Evolutionary conservation across 2,113 vertebrate genomes (phyloP), one percentile per base, ranked within the genome.

Genomic region (Psittacara wagleri): DNA sequence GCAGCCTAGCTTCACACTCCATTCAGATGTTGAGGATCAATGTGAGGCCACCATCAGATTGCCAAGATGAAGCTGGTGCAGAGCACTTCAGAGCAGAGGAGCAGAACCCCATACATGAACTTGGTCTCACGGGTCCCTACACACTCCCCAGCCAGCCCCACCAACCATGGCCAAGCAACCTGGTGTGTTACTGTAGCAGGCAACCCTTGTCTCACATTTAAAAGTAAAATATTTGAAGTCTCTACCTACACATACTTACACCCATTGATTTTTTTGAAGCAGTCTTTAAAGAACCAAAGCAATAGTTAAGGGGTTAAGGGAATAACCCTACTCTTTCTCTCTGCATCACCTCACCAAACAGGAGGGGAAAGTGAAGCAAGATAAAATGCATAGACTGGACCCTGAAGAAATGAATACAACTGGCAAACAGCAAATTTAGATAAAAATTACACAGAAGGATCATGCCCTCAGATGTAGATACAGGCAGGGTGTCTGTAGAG

Each of bases 271-370:
- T 54, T 61, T 61, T 61, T 33, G 39, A 76, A 76, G 37, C 28
- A 80, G 31, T 25, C 68, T 81, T 59, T 62, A 90, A 54, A 87
- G 24, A 76, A 87, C 5, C 44, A 77, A 90, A 73, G 77, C 63
- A 77, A 39, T 3, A 5, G 35, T 49, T 74, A 81, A 90, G 54
- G 39, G 35, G 35, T 54, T 69, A 80, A 90, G 44, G 35, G 39
- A 73, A 68, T 7, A 86, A 63, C n/a, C 37, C 27, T 62, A 39
- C 13, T 51, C 16, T 51, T 78, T 51, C 52, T 37, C 68, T 79
- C 52, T 37, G 52, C 2, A 0, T 19, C 69, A 75, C 24, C 35
- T 11, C 54, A 61, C 20, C 0, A 0, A 87, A 77, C 39, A 69
- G 73, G n/a, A 61, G 43, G n/a, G 37, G 35, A 66, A 86, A 54